Evolutionary conservation across 2,888 invertebrate genomes (phyloP), one percentile per base, ranked within the genome.

Genomic region (Beris morrisii): DNA sequence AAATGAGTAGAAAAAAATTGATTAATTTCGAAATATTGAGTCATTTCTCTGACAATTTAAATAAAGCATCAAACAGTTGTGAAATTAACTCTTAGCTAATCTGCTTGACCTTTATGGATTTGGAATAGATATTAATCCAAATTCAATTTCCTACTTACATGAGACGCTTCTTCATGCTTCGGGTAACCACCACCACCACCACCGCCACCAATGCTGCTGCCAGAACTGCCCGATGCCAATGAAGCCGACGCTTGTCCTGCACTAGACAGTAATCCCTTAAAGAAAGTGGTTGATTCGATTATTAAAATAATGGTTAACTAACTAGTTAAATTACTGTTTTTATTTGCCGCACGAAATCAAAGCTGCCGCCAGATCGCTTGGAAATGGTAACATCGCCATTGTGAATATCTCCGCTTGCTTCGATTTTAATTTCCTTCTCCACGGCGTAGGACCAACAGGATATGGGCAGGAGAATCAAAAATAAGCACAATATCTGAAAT

Each of bases 181-280:
- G 12, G 15, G 6, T 12, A 76, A 64, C 68, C 68, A 43, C 65
- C 50, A 52, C 65, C 52, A 70, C 79, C 79, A 67, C 76, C 22
- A 15, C 48, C 76, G 59, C 68, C 68, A 43, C 65, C 50, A 52
- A 57, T 58, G 69, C 79, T 79, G 67, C 76, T 71, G 1, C 79
- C 77, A 7, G 79, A 79, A 66, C 79, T 79, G 65, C 78, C 78
- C 4, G 78, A 76, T n/a, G 80, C 79, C 66, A 79, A 73, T n/a
- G 77, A 77, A 3, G 81, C 81, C 7, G 81, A 81, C 22, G 81
- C 81, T 66, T 77, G 78, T 4, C 80, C 78, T 52, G 80, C 74
- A 70, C 79, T 76, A 32, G 78, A 74, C 55, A 79, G 69, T 48
- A 80, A 70, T 38, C 79, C 78, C 73, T 73, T 46, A 15, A 15